These are phyloP conservation scores for Drosophila albomicans DNA, from an alignment of 1,140 invertebrate species.

Conservation along the genomic window DNA sequence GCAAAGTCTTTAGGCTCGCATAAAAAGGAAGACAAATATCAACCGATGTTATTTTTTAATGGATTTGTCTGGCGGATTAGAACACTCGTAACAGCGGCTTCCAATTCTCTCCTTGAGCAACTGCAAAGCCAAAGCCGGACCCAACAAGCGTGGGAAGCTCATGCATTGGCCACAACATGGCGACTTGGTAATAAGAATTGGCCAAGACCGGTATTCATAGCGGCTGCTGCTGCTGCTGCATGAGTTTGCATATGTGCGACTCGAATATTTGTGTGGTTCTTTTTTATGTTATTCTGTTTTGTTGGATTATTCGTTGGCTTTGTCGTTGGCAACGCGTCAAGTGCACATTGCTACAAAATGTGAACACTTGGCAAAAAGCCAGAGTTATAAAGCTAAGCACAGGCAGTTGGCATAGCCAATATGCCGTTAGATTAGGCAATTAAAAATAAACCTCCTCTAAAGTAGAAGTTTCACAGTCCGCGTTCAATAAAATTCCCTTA, in stretches of 20 bases:
- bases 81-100: conserved; percentile 23
- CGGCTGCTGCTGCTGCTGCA: neutral
- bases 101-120: conserved; percentile 32
- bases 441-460: conserved; percentile 23
- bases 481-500: conserved; percentile 14
- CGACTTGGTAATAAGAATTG: conserved; percentile 28
- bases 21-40: neutral
- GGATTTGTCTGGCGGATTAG: conserved; percentile 31
- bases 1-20: neutral
- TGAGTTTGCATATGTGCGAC: conserved; percentile 42
- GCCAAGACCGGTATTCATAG: conserved; percentile 7
- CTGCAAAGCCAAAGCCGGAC: conserved; percentile 19
- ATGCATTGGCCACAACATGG: conserved; percentile 7
- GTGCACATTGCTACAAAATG: conserved; percentile 32
- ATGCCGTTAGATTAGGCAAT: conserved; percentile 36
- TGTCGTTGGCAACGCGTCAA: conserved; percentile 18
- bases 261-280: conserved; percentile 1
- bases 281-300: neutral
- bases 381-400: neutral
- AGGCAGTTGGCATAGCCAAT: conserved; percentile 25
- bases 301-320: conserved; percentile 1
- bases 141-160: conserved; percentile 44
- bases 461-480: neutral
- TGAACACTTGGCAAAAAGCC: conserved; percentile 14
- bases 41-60: conserved; percentile 32